phyloP scores from a whole-genome alignment of 2,113 vertebrate species.

The Herpailurus yagouaroundi region DNA sequence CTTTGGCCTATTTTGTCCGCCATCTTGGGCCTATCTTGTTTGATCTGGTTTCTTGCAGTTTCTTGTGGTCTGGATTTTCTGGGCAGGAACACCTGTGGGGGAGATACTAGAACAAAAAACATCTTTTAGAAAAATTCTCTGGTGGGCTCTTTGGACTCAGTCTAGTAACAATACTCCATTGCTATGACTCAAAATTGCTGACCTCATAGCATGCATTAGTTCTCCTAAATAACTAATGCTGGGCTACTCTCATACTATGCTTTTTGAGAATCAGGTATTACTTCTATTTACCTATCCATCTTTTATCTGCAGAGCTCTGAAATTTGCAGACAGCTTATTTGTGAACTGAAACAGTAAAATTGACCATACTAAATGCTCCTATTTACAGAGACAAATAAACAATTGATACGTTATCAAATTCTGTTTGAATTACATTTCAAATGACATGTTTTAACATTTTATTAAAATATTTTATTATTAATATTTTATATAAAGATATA shows the following conservation, averaged over 20 bases:
- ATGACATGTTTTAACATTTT: neutral
- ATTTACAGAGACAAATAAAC: neutral
- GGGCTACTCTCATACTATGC: neutral
- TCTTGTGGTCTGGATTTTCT: neutral
- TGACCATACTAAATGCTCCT: neutral
- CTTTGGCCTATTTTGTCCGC: neutral
- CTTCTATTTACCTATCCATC: neutral
- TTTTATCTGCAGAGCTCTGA: neutral
- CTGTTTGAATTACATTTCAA: neutral
- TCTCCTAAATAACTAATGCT: neutral
- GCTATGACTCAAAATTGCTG: neutral
- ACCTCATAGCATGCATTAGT: neutral
- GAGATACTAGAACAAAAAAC: neutral
- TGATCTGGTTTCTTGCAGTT: neutral
- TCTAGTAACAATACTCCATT: neutral
- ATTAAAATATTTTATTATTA: neutral
- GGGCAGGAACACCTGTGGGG: neutral
- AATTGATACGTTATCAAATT: neutral
- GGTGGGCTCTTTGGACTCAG: neutral
- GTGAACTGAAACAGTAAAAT: neutral
- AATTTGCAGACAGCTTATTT: neutral
- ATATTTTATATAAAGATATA: neutral
- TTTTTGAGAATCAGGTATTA: neutral
- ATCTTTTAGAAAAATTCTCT: neutral
- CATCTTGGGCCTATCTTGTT: neutral